Base-by-base conservation (phyloP, 2,888 invertebrate species). In the Corythucha ciliata region DNA sequence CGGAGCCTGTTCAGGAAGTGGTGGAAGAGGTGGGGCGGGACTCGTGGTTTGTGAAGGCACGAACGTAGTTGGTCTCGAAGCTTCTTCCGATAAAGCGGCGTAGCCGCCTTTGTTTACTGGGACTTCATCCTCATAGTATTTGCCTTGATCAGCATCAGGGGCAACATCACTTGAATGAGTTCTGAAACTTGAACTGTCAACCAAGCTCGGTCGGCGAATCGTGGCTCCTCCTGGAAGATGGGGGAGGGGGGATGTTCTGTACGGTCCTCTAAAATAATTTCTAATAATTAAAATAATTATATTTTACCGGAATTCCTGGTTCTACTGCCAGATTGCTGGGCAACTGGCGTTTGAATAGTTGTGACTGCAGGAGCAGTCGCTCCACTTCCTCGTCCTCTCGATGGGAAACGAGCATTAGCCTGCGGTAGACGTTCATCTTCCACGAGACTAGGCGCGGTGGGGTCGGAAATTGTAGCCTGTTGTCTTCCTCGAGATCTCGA, bases 391-490 rank as follows among this genome's bases (percentile, higher is more conserved):
- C 48, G 22, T 5, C 37, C 48, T 24, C 71, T 80, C 37, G 84
- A 83, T 55, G 86, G 86, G 68, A 87, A 88, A 58, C 88, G 78
- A n/a, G 88, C 87, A 63, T 81, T 85, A n/a, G 80, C 77, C n/a
- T n/a, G n/a, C 2, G 88, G 88, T 57, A 88, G 69, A 60, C 87
- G 69, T 61, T 76, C 76, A 56, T 70, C 69, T 7, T 55, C 51
- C 1, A 48, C 33, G 14, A 16, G 10, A 5, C 18, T 48, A 14
- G 44, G 8, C 10, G 37, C 53, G n/a, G n/a, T n/a, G n/a, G n/a
- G n/a, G n/a, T n/a, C n/a, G n/a, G n/a, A n/a, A n/a, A n/a, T n/a
- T n/a, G n/a, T n/a, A n/a, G n/a, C n/a, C n/a, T n/a, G n/a, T n/a
- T n/a, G n/a, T n/a, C n/a, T n/a, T n/a, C n/a, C n/a, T n/a, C n/a